Evolutionary conservation across 2,888 invertebrate species (phyloP).

Genomic region (Anodontia alba): DNA sequence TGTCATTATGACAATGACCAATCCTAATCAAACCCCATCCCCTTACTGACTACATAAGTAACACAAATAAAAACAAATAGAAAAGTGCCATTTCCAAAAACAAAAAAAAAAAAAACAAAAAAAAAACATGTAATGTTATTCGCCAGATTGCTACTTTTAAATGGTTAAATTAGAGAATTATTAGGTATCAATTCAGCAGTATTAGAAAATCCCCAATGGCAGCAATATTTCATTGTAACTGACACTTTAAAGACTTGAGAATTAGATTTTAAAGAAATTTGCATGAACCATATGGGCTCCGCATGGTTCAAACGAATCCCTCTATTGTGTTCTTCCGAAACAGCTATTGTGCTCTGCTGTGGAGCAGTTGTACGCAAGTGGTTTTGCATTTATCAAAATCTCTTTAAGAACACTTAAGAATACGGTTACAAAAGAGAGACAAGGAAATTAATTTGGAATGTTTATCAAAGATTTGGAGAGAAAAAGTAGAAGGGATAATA

Average conservation of each 20-base stretch:
- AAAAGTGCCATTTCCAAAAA: no score
- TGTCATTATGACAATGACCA: no score
- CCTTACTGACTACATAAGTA: no score
- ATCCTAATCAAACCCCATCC: no score
- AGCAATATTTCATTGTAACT: slow-evolving; percentile 22
- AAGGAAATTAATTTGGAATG: slow-evolving; percentile 8
- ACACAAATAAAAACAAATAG: no score
- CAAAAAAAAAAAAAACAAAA: no score
- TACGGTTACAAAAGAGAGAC: background rate
- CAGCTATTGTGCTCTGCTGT: slow-evolving; percentile 7
- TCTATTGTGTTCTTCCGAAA: background rate
- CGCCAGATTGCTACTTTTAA: slow-evolving; percentile 3
- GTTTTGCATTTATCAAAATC: slow-evolving; percentile 25
- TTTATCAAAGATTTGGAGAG: background rate
- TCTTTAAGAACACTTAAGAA: slow-evolving; percentile 13
- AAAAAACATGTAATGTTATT: background rate
- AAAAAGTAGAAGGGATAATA: background rate
- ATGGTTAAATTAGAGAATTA: slow-evolving; percentile 8
- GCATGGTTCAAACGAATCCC: slow-evolving; percentile 9
- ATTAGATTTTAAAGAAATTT: slow-evolving; percentile 53
- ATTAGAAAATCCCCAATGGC: slow-evolving; percentile 8
- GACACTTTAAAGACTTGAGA: slow-evolving; percentile 28
- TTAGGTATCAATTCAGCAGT: slow-evolving; percentile 14
- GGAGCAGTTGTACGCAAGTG: slow-evolving; percentile 16
- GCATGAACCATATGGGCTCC: slow-evolving; percentile 60